phyloP scores from a whole-genome alignment of 2,797 vertebrate genomes.

The Sparidentex hasta region DNA sequence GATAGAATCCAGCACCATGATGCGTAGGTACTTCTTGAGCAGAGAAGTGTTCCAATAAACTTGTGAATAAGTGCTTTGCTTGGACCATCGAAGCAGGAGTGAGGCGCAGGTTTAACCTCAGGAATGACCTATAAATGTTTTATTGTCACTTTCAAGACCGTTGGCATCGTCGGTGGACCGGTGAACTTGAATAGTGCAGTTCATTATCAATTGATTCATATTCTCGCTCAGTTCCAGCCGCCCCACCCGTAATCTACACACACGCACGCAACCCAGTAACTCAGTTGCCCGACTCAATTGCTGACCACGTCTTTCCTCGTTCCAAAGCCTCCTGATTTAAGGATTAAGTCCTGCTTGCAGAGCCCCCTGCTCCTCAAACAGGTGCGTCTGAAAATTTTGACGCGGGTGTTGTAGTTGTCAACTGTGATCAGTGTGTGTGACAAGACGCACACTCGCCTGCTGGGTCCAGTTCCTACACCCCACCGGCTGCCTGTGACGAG shows the following conservation, averaged over 20 bases:
- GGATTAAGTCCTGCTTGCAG: conserved; percentile 8
- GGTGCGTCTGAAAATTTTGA: conserved; percentile 35
- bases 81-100: conserved; percentile 2
- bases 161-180: conserved; percentile 13
- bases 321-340: conserved; percentile 7
- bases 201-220: conserved; percentile 21
- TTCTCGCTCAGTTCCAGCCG: conserved; percentile 11
- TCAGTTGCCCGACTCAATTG: not conserved
- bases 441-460: conserved; percentile 30
- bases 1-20: not conserved
- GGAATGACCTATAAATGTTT: not conserved
- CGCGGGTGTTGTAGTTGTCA: conserved; percentile 36
- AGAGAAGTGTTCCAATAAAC: not conserved
- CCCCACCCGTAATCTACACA: conserved; percentile 1
- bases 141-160: not conserved
- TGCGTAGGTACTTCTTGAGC: not conserved
- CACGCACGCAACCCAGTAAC: not conserved
- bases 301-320: not conserved
- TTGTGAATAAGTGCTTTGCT: not conserved
- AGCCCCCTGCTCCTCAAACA: conserved; percentile 24
- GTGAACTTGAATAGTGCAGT: conserved; percentile 11
- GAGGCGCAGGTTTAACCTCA: not conserved
- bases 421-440: conserved; percentile 42
- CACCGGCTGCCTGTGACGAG: not conserved
- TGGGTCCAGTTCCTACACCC: conserved; percentile 29